Percentiles rank a stretch among this genome's conserved stretches.
These are phyloP conservation scores for Drosophila kambysellisi DNA, from an alignment of 2,888 invertebrate species.

Conservation along the genomic window DNA sequence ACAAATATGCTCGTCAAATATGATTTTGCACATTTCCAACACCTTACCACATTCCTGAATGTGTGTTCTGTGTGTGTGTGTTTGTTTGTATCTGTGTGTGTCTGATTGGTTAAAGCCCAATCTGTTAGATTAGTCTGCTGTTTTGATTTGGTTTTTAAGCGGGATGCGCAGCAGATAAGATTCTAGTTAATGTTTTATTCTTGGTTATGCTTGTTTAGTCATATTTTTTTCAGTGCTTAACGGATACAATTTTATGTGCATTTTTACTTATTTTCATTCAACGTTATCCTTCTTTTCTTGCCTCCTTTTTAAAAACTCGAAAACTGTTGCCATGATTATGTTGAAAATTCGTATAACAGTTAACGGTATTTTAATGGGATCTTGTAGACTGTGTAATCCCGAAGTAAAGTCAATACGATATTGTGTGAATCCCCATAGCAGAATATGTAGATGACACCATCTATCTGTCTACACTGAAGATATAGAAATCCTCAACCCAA, in stretches of 20 bases:
- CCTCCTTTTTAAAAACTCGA: too few relatives aligned
- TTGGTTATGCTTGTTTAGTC: background rate
- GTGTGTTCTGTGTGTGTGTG: background rate
- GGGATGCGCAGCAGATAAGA: slow-evolving; percentile 6
- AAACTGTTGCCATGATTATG: background rate
- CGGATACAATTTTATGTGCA: background rate
- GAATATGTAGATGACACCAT: background rate
- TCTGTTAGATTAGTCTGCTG: background rate
- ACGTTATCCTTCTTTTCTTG: background rate
- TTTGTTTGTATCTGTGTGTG: slow-evolving; percentile 1
- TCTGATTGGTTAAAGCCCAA: background rate
- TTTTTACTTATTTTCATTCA: background rate
- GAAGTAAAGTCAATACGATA: background rate
- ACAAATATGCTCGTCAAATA: slow-evolving; percentile 28
- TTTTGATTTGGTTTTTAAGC: background rate
- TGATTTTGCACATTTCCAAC: slow-evolving; percentile 3
- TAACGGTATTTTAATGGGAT: too few relatives aligned
- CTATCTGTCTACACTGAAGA: too few relatives aligned
- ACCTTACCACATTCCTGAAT: background rate
- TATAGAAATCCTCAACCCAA: too few relatives aligned
- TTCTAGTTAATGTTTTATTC: background rate
- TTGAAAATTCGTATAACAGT: background rate
- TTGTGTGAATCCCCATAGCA: background rate
- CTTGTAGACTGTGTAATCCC: background rate
- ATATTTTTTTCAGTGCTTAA: background rate